A percentile compares a stretch with the other conserved stretches of the same genome.
Conservation (phyloP, 23 tunicate species). For the Trididemnum nubilum region DNA sequence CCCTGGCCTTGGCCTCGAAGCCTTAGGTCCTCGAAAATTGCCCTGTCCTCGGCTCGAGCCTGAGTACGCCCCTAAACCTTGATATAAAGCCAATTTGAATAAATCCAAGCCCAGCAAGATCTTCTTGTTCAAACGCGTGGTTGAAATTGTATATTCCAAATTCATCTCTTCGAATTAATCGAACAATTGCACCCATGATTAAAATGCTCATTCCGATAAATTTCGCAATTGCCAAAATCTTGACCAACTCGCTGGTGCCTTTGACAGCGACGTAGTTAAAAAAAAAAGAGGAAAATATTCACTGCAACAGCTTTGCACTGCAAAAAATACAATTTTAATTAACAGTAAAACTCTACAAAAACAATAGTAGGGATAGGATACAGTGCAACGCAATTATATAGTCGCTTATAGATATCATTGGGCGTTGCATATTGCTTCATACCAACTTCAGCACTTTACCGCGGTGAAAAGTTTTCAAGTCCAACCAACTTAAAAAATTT, state of each 20-base stretch:
- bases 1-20: too few relatives aligned
- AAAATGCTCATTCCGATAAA: slow-evolving; percentile 61
- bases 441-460: too few relatives aligned
- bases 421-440: too few relatives aligned
- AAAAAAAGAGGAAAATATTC: not conserved
- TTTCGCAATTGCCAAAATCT: slow-evolving; percentile 48
- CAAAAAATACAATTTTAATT: too few relatives aligned
- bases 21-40: too few relatives aligned
- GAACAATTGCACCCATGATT: slow-evolving; percentile 55
- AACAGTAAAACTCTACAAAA: too few relatives aligned
- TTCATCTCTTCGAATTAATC: slow-evolving; percentile 35
- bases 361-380: too few relatives aligned
- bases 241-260: slow-evolving; percentile 37
- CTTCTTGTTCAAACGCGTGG: slow-evolving; percentile 44
- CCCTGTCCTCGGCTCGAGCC: too few relatives aligned
- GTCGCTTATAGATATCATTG: too few relatives aligned
- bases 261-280: slow-evolving; percentile 40
- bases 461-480: too few relatives aligned
- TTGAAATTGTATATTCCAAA: slow-evolving; percentile 44
- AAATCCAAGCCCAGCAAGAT: slow-evolving; percentile 47
- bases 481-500: too few relatives aligned
- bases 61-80: slow-evolving; percentile 66
- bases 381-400: too few relatives aligned
- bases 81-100: slow-evolving; percentile 67
- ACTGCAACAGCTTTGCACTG: slow-evolving; percentile 1